These are phyloP conservation scores for Clitarchus hookeri DNA, from an alignment of 2,888 invertebrate species.

Conservation along the genomic window DNA sequence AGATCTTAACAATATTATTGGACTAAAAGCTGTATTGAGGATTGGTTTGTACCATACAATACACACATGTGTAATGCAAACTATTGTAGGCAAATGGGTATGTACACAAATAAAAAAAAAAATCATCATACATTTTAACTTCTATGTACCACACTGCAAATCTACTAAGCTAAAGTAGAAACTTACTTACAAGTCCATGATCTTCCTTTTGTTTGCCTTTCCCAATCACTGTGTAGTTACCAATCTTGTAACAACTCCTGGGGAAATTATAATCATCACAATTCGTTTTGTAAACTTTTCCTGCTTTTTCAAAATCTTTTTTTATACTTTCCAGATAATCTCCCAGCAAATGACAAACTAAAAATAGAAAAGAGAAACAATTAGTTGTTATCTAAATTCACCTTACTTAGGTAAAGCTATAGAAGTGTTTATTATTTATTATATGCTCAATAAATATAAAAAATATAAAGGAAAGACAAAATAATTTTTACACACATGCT, in stretches of 20 bases:
- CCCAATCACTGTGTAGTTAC: conserved; percentile 72
- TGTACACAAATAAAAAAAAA: no score
- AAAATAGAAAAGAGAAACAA: conserved; percentile 42
- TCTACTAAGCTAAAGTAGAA: conserved; percentile 37
- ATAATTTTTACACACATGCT: no score
- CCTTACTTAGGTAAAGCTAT: no score
- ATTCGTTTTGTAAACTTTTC: conserved; percentile 79
- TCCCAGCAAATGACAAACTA: conserved; percentile 89
- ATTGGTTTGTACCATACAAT: no score
- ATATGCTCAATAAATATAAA: no score
- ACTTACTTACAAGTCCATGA: conserved; percentile 53
- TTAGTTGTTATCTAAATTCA: background rate
- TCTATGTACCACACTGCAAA: background rate
- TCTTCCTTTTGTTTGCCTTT: conserved; percentile 65
- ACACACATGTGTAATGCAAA: no score
- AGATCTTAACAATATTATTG: no score
- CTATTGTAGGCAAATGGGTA: no score
- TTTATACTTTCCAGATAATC: conserved; percentile 89
- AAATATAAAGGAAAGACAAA: no score
- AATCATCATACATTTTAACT: no score
- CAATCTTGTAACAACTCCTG: conserved; percentile 88
- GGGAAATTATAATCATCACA: conserved; percentile 84
- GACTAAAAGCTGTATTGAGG: no score
- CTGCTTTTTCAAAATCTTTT: conserved; percentile 80
- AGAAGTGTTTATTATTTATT: no score